phyloP scores from a whole-genome alignment of 2,113 vertebrate species.

The Salvator merianae region DNA sequence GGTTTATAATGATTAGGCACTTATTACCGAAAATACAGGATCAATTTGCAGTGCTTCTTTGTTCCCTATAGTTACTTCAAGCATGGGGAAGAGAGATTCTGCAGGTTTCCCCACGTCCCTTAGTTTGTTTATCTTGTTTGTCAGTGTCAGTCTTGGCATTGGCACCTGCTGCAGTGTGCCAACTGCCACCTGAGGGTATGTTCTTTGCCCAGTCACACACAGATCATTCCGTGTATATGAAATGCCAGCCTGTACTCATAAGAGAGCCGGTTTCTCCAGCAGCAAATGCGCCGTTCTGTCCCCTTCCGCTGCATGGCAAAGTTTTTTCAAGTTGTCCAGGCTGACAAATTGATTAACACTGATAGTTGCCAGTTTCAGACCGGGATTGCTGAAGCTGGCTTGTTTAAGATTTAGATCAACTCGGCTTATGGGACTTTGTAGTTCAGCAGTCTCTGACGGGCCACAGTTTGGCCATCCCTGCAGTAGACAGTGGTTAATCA shows the following conservation, averaged over 20 bases:
- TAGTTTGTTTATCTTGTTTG: not conserved
- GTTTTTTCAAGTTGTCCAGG: not conserved
- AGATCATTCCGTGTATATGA: not conserved
- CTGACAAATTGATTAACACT: not conserved
- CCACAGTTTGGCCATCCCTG: not conserved
- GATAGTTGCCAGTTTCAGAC: not conserved
- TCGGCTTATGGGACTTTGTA: not conserved
- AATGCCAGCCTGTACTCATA: not conserved
- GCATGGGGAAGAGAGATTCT: not conserved
- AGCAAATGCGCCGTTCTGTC: not conserved
- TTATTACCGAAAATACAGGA: not conserved
- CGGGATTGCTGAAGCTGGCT: not conserved
- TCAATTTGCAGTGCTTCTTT: not conserved
- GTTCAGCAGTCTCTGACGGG: too few relatives aligned
- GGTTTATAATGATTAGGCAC: not conserved
- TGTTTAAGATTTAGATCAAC: not conserved
- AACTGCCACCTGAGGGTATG: not conserved
- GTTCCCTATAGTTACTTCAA: not conserved
- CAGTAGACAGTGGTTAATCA: not conserved
- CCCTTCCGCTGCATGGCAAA: not conserved
- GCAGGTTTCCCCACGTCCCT: not conserved
- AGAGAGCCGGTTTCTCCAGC: not conserved
- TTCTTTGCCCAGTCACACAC: not conserved
- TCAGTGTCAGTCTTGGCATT: not conserved
- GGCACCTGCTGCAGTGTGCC: not conserved